Percentiles rank a stretch among this genome's conserved stretches.
Conservation (phyloP, 2,797 vertebrate species). For the Pelodytes ibericus region DNA sequence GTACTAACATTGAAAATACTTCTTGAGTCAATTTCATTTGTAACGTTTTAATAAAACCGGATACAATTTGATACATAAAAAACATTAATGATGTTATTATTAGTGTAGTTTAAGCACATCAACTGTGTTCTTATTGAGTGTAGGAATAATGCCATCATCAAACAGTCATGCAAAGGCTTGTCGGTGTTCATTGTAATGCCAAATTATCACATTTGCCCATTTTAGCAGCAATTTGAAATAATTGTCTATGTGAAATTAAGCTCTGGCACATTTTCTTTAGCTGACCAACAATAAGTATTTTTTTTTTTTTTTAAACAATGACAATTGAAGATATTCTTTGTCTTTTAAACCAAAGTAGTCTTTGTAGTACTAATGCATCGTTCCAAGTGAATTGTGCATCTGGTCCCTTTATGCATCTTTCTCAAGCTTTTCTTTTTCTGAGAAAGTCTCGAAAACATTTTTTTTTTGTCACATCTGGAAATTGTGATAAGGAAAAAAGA, state of each 20-base stretch:
- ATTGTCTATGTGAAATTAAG: slow-evolving; percentile 13
- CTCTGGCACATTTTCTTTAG: slow-evolving; percentile 15
- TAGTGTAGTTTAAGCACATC: too few relatives aligned
- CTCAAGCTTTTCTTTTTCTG: slow-evolving; percentile 25
- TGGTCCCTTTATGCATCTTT: slow-evolving; percentile 20
- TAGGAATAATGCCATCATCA: background rate
- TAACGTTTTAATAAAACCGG: background rate
- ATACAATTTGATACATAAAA: too few relatives aligned
- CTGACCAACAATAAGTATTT: slow-evolving; percentile 8
- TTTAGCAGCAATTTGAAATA: slow-evolving; percentile 15
- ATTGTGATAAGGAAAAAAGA: slow-evolving; percentile 32
- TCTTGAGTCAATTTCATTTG: too few relatives aligned
- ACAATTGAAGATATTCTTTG: slow-evolving; percentile 14
- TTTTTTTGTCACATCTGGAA: slow-evolving; percentile 34
- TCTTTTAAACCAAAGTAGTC: slow-evolving; percentile 20
- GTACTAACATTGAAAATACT: too few relatives aligned
- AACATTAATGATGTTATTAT: too few relatives aligned
- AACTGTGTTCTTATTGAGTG: background rate
- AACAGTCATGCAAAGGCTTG: slow-evolving; percentile 7
- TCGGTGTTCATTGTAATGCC: slow-evolving; percentile 3
- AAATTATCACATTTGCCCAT: slow-evolving; percentile 3
- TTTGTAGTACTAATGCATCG: slow-evolving; percentile 25
- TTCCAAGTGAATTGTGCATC: slow-evolving; percentile 27
- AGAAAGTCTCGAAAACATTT: slow-evolving; percentile 21
- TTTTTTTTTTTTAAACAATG: slow-evolving; percentile 12